A percentile compares a stretch with the other conserved stretches of the same genome.
These are phyloP conservation scores for Metridium senile DNA, from an alignment of 92 coral and sea anemone species.

Conservation along the genomic window DNA sequence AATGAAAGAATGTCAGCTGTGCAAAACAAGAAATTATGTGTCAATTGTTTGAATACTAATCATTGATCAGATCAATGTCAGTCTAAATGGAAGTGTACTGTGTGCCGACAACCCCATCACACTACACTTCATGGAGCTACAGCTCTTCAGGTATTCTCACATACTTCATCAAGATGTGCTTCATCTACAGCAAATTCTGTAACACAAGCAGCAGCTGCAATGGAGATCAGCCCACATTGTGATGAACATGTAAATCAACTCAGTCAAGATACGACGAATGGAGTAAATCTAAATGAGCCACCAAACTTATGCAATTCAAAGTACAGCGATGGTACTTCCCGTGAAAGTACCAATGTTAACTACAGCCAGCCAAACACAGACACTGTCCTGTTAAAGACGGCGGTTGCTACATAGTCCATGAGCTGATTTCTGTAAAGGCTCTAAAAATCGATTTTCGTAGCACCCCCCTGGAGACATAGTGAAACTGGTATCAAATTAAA, in stretches of 20 bases:
- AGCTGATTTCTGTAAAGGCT: too few relatives aligned
- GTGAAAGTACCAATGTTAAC: background rate
- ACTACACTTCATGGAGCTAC: conserved; percentile 41
- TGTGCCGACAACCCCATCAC: conserved; percentile 42
- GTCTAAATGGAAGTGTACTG: conserved; percentile 37
- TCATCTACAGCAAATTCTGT: conserved; percentile 7
- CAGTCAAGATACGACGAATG: conserved; percentile 27
- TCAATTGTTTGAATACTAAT: conserved; percentile 42
- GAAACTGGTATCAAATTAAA: too few relatives aligned
- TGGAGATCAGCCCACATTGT: conserved; percentile 15
- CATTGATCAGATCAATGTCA: conserved; percentile 34
- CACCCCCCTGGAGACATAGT: too few relatives aligned
- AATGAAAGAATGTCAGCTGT: conserved; percentile 43
- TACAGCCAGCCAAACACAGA: background rate
- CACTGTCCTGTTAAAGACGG: conserved; percentile 35
- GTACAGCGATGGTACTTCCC: conserved; percentile 5
- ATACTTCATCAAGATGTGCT: conserved; percentile 16
- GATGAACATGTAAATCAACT: conserved; percentile 11
- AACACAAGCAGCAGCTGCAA: conserved; percentile 36
- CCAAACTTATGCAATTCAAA: conserved; percentile 38
- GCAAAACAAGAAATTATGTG: conserved; percentile 43
- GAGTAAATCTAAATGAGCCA: conserved; percentile 39
- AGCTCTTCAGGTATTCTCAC: conserved; percentile 18
- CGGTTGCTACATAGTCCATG: too few relatives aligned
- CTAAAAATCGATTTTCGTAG: too few relatives aligned